Evolutionary conservation across 2,888 invertebrate species (phyloP).

Genomic region (Limulus polyphemus): DNA sequence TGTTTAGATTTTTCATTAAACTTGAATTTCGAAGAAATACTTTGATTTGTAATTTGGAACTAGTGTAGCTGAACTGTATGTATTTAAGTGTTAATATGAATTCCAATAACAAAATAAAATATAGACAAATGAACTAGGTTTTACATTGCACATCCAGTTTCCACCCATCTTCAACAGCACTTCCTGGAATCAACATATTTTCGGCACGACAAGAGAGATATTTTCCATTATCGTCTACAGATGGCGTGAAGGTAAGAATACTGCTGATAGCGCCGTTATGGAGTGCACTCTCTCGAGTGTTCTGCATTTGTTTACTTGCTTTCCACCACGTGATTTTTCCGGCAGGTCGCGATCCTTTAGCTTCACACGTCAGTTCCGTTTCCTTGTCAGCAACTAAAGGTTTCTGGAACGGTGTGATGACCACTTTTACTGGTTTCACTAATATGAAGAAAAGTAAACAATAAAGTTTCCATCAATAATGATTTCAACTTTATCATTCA

Average conservation of each 20-base stretch:
- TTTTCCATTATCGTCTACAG: slow-evolving; percentile 26
- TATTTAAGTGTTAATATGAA: too few species aligned
- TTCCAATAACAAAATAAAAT: background rate
- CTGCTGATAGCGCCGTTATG: slow-evolving; percentile 19
- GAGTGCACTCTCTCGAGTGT: slow-evolving; percentile 3
- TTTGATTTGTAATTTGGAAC: too few species aligned
- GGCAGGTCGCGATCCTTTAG: slow-evolving; percentile 69
- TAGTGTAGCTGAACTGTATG: too few species aligned
- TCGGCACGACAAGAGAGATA: slow-evolving; percentile 43
- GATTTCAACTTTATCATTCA: too few species aligned
- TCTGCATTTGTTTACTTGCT: slow-evolving; percentile 37
- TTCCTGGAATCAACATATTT: slow-evolving; percentile 26
- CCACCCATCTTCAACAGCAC: slow-evolving; percentile 27
- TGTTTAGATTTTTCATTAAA: too few species aligned
- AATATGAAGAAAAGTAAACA: slow-evolving; percentile 25
- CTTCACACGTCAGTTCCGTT: slow-evolving; percentile 68
- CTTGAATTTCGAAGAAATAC: too few species aligned
- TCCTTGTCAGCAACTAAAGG: slow-evolving; percentile 69
- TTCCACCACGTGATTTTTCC: slow-evolving; percentile 76
- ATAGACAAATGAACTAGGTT: background rate
- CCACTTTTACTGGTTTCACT: slow-evolving; percentile 69
- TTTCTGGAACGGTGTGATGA: slow-evolving; percentile 65
- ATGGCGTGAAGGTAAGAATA: slow-evolving; percentile 24
- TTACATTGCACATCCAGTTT: slow-evolving; percentile 27
- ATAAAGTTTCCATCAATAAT: too few species aligned